Conservation (phyloP, 92 coral and sea anemone species). For the Montipora capitata region DNA sequence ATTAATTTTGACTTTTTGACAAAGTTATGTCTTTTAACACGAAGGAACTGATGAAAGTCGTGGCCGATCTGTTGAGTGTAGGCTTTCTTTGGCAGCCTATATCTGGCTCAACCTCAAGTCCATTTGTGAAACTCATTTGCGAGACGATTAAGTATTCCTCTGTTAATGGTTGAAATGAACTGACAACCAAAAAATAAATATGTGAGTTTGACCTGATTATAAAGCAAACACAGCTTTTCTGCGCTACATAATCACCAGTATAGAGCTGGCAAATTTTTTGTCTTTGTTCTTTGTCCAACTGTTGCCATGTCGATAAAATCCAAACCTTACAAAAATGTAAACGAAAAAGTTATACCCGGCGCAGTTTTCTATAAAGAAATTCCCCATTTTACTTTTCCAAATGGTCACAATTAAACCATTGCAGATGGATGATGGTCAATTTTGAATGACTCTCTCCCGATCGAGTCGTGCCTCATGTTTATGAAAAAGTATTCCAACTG, state of each 20-base stretch:
- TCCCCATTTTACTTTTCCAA: neutral
- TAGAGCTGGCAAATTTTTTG: neutral
- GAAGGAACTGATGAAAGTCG: neutral
- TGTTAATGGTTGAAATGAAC: neutral
- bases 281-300: neutral
- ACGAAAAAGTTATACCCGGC: no score
- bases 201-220: neutral
- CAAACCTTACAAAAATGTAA: neutral
- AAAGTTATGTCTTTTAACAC: conserved; percentile 15
- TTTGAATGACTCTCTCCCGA: conserved; percentile 8
- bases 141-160: no score
- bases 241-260: conserved; percentile 2
- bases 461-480: conserved; percentile 1
- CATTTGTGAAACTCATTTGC: neutral
- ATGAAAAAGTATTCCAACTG: neutral
- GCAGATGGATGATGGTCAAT: neutral
- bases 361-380: no score
- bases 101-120: neutral
- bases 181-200: conserved; percentile 22
- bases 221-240: conserved; percentile 42
- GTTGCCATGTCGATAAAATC: neutral
- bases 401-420: no score
- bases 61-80: neutral
- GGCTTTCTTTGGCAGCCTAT: neutral
- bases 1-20: conserved; percentile 3